Evolutionary conservation across 2,113 vertebrate species (phyloP).

Genomic region (Cichladusa arquata): DNA sequence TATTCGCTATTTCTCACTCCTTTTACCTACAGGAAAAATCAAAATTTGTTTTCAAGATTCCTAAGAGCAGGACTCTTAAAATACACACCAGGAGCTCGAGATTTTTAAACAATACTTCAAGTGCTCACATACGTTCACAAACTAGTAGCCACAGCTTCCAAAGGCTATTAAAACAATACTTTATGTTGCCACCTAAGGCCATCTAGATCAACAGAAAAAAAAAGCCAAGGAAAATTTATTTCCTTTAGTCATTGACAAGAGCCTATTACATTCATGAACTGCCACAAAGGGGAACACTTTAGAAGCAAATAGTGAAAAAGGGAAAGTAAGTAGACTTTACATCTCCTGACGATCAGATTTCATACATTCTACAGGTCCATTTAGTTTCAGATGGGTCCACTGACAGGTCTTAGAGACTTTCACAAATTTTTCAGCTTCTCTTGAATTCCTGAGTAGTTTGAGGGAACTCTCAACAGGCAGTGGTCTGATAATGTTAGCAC

Average conservation of each 20-base stretch:
- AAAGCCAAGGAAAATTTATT: not conserved
- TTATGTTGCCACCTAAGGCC: not conserved
- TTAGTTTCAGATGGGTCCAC: not conserved
- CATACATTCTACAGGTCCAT: not conserved
- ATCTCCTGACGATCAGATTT: not conserved
- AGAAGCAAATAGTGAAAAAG: not conserved
- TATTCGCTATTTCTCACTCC: not conserved
- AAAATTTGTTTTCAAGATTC: not conserved
- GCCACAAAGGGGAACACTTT: not conserved
- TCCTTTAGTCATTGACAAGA: not conserved
- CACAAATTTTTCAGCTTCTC: not conserved
- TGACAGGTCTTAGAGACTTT: not conserved
- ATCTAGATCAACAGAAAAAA: not conserved
- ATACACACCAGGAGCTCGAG: not conserved
- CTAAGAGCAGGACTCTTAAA: not conserved
- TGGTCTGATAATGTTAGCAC: not conserved
- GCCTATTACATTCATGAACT: not conserved
- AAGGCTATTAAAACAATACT: slow-evolving; percentile 8
- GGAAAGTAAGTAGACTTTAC: not conserved
- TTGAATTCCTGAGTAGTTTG: not conserved
- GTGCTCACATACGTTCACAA: not conserved
- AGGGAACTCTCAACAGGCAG: not conserved
- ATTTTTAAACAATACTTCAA: not conserved
- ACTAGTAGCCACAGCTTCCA: not conserved
- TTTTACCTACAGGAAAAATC: not conserved